These are phyloP conservation scores for Tragelaphus imberbis DNA, from an alignment of 2,113 vertebrate genomes.

Conservation along the genomic window DNA sequence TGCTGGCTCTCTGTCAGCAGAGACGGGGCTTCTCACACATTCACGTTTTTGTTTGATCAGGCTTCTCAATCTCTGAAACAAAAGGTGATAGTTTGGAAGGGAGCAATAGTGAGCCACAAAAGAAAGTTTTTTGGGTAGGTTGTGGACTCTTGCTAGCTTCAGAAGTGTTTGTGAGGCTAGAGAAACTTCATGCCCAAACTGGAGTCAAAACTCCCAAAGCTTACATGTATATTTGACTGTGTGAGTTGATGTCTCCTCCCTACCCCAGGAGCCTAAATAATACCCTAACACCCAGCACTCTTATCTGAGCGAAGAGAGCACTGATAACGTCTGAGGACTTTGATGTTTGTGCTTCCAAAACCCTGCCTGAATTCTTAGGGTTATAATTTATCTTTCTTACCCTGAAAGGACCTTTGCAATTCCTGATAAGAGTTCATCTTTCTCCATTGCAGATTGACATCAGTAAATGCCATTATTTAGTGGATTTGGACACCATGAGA, in stretches of 20 bases:
- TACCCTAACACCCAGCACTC: not conserved
- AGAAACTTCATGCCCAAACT: not conserved
- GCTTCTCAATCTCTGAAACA: not conserved
- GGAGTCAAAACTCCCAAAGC: not conserved
- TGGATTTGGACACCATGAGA: slow-evolving; percentile 87
- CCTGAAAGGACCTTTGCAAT: not conserved
- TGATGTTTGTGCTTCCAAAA: not conserved
- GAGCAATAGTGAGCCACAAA: not conserved
- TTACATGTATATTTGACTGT: not conserved
- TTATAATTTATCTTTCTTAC: not conserved
- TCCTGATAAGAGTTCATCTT: slow-evolving; percentile 27
- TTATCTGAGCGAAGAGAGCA: not conserved
- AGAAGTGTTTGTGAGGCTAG: not conserved
- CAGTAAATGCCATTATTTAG: slow-evolving; percentile 94
- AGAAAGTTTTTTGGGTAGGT: not conserved
- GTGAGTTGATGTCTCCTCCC: not conserved
- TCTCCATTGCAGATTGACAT: slow-evolving; percentile 86
- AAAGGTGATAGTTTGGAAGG: not conserved
- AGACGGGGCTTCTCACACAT: not conserved
- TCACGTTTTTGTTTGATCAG: not conserved
- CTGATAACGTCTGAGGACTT: not conserved
- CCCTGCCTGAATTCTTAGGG: not conserved
- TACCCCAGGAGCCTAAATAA: not conserved
- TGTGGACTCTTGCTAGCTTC: not conserved
- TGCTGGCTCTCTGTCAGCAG: not conserved